These are phyloP conservation scores for Pelagia noctiluca DNA, from an alignment of 30 jellyfish, hydroid and myxozoan species.

Conservation along the genomic window DNA sequence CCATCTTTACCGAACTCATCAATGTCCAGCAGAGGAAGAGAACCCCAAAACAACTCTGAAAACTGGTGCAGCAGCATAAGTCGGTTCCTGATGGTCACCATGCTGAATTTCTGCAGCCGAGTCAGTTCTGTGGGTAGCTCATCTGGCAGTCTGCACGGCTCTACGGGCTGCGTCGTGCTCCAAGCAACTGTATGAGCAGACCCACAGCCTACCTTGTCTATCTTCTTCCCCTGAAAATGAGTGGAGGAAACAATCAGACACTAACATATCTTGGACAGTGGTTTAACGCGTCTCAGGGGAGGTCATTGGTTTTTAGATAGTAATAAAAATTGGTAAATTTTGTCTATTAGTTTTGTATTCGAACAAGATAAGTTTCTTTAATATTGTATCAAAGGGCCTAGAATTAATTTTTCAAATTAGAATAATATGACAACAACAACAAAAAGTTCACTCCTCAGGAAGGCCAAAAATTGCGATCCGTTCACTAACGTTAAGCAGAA, in stretches of 20 bases:
- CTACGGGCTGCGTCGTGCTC: constrained; percentile 78
- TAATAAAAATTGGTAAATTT: too few species aligned
- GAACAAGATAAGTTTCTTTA: too few species aligned
- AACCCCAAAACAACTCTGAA: constrained; percentile 77
- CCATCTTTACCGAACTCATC: constrained; percentile 18
- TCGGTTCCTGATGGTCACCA: constrained; percentile 75
- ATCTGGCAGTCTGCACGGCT: constrained; percentile 71
- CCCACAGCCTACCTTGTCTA: constrained; percentile 92
- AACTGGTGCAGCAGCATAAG: constrained; percentile 69
- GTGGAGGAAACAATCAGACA: background rate
- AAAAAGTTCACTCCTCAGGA: too few species aligned
- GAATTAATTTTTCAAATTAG: too few species aligned
- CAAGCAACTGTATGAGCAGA: constrained; percentile 95
- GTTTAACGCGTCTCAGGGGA: background rate
- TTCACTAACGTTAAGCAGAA: too few species aligned
- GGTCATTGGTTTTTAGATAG: too few species aligned
- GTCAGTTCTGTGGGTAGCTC: constrained; percentile 83
- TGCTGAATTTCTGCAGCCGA: constrained; percentile 70
- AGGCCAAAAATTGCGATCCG: too few species aligned
- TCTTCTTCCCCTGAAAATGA: constrained; percentile 79
- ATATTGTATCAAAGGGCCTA: too few species aligned
- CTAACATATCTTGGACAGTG: background rate
- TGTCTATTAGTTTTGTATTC: too few species aligned
- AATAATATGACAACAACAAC: too few species aligned
- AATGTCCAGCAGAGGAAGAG: constrained; percentile 68